Percentiles rank a stretch among this genome's conserved stretches.
Conservation (phyloP, 2,888 invertebrate species). For the Oscheius sp. region DNA sequence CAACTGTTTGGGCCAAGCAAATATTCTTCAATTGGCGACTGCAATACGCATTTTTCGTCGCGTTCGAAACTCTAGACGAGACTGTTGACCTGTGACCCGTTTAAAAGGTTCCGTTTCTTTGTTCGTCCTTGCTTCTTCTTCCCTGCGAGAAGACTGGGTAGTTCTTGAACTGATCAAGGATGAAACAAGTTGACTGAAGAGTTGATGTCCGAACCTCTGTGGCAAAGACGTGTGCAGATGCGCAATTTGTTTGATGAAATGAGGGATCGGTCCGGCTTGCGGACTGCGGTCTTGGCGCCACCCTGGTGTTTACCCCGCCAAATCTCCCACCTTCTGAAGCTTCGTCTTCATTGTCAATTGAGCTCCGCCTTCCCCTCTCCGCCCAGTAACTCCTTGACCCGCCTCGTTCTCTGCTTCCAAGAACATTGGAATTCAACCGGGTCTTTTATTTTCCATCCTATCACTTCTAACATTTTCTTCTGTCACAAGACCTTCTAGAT, state of each 20-base stretch:
- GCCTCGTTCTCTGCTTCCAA: not conserved
- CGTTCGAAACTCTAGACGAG: conserved; percentile 12
- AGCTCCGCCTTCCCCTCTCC: conserved; percentile 5
- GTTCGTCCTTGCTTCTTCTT: no score
- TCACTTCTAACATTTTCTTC: not conserved
- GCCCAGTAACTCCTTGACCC: not conserved
- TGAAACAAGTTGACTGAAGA: no score
- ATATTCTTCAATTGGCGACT: conserved; percentile 14
- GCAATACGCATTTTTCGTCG: not conserved
- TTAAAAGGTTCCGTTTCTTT: not conserved
- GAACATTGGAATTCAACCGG: not conserved
- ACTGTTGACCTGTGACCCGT: conserved; percentile 31
- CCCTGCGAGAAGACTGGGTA: no score
- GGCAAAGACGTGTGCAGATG: conserved; percentile 22
- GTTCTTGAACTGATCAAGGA: no score
- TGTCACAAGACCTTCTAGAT: conserved; percentile 1
- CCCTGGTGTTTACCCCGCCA: conserved; percentile 19
- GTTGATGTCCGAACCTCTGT: conserved; percentile 25
- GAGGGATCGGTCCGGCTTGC: conserved; percentile 20
- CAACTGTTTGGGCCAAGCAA: conserved; percentile 1
- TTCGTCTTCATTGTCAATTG: not conserved
- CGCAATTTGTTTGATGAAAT: conserved; percentile 36
- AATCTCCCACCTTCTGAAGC: conserved; percentile 31
- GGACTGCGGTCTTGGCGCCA: conserved; percentile 22
- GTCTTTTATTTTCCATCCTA: not conserved